Conservation (phyloP, 2,113 vertebrate genomes). For the Oncorhynchus mykiss region DNA sequence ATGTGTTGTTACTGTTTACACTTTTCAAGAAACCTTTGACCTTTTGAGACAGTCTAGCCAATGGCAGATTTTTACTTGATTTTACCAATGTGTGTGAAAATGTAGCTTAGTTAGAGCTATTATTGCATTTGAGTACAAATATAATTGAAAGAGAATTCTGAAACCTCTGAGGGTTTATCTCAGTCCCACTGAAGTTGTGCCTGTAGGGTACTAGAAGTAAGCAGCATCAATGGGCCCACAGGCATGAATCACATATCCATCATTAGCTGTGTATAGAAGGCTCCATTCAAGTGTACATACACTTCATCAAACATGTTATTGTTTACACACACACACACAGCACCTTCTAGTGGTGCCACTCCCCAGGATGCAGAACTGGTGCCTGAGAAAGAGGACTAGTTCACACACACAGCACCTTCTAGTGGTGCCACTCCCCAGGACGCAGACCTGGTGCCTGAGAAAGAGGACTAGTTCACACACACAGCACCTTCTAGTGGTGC, state of each 20-base stretch:
- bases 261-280: neutral
- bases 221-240: neutral
- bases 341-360: neutral
- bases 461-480: neutral
- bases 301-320: neutral
- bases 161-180: neutral
- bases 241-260: neutral
- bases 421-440: neutral
- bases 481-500: neutral
- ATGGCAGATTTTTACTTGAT: conserved; percentile 17
- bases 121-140: neutral
- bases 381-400: neutral
- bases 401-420: neutral
- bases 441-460: neutral
- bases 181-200: too few species aligned
- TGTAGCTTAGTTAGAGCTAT: neutral
- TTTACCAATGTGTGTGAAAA: neutral
- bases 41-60: neutral
- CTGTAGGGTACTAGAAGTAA: neutral
- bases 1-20: conserved; percentile 42
- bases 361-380: neutral
- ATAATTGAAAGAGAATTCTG: neutral
- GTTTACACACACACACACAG: neutral
- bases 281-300: neutral
- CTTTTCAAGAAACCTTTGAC: neutral